These are phyloP conservation scores for Meghimatium bilineatum DNA, from an alignment of 2,888 invertebrate genomes.

Conservation along the genomic window DNA sequence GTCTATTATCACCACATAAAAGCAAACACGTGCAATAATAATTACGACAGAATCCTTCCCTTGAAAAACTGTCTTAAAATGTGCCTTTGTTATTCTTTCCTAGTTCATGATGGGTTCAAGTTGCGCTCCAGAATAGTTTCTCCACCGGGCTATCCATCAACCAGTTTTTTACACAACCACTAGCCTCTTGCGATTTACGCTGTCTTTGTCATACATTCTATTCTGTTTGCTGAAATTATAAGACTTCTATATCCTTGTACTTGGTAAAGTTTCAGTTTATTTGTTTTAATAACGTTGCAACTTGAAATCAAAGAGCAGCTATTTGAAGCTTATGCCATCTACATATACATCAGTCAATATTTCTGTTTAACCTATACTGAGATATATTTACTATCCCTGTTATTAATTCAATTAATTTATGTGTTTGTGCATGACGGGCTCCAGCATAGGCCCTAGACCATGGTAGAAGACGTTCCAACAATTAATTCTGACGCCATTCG, in stretches of 20 bases:
- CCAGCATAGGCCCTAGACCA: no score
- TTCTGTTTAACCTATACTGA: no score
- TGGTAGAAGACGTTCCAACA: no score
- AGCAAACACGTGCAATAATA: no score
- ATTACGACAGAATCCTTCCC: no score
- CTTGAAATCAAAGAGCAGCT: neutral
- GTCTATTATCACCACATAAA: no score
- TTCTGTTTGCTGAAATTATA: neutral
- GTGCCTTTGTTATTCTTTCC: no score
- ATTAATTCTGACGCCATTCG: no score
- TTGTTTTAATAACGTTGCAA: neutral
- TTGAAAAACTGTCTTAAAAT: no score
- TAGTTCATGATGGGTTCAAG: neutral
- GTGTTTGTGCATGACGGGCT: no score
- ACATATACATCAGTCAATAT: no score
- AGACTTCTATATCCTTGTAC: neutral
- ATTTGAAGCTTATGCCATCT: neutral
- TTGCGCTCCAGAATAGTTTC: neutral
- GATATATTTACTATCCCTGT: neutral
- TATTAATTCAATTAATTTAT: no score
- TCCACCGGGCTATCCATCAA: neutral
- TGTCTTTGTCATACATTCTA: neutral
- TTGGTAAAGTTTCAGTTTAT: neutral
- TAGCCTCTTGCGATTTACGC: neutral
- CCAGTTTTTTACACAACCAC: neutral